These are phyloP conservation scores for human (Homo sapiens) DNA, from an alignment of 2,113 vertebrate species.

Conservation along the genomic window GRCh38 chr14:99486501-99487000, in stretches of 20 bases:
- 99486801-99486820: not conserved
- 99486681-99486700: not conserved
- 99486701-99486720: not conserved
- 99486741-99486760: not conserved
- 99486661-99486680: not conserved
- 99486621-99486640: not conserved
- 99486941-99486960: not conserved
- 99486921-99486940: not conserved
- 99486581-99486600: not conserved
- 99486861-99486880: not conserved
- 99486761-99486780: not conserved
- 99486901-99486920: not conserved
- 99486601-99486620: not conserved
- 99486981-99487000: not conserved
- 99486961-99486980: not conserved
- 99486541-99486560: not conserved
- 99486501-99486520: not conserved
- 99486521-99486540: not conserved
- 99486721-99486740: not conserved
- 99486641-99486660: not conserved
- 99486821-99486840: not conserved
- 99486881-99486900: not conserved
- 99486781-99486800: fast-evolving
- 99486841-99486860: not conserved
- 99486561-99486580: not conserved